Percentiles rank a stretch among this genome's conserved stretches.
These are phyloP conservation scores for Girardia tigrina DNA, from an alignment of 2,888 invertebrate species.

Conservation along the genomic window DNA sequence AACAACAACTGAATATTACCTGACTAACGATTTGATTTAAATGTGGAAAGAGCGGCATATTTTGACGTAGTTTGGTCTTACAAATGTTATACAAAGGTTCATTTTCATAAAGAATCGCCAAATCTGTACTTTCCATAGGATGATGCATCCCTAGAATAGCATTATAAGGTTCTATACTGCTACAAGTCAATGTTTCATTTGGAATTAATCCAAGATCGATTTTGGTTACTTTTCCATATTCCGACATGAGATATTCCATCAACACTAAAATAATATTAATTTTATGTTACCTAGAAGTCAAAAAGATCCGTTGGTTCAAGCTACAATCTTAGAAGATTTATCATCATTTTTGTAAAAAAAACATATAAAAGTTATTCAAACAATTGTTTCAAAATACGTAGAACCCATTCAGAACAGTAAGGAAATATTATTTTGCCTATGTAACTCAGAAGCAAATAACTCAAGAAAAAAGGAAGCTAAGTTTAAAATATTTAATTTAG, in stretches of 20 bases:
- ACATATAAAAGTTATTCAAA: no score
- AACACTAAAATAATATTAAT: neutral
- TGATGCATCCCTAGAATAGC: neutral
- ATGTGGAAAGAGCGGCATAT: neutral
- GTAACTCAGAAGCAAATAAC: no score
- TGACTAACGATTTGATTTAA: conserved; percentile 8
- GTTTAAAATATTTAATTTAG: no score
- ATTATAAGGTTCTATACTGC: conserved; percentile 26
- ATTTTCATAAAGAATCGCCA: conserved; percentile 6
- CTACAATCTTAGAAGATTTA: no score
- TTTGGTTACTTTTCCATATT: conserved; percentile 1
- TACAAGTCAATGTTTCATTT: conserved; percentile 8
- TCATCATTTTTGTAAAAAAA: no score
- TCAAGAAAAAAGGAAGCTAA: no score
- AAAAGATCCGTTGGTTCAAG: no score
- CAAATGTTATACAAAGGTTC: conserved; percentile 26
- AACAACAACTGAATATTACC: no score
- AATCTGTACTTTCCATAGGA: neutral
- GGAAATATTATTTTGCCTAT: no score
- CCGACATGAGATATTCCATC: neutral
- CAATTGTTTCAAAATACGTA: no score
- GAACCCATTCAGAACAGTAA: no score
- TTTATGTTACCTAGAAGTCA: no score
- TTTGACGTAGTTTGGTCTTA: neutral
- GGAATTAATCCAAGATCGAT: neutral